Base-by-base conservation (phyloP, 2,113 vertebrate species). In the Tylochromis polylepis region DNA sequence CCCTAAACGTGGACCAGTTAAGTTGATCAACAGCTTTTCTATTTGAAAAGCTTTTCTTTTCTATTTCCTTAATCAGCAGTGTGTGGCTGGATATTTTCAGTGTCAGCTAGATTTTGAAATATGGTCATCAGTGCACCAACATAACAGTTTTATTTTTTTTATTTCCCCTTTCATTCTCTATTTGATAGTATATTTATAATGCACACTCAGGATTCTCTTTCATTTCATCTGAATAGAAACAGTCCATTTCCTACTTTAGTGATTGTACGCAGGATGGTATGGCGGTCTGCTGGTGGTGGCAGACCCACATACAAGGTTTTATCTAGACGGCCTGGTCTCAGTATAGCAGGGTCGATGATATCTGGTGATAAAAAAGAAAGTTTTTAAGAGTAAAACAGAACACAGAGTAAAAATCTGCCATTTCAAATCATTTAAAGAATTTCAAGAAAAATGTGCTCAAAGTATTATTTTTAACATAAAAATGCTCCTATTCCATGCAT, bases 251-350 rank as follows among this genome's bases (percentile, higher is more conserved):
- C 6, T 84, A 99, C 98, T 96, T 97, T 98, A 22, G 99, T 99
- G 67, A 99, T 97, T 2, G 98, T 99, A 84, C 97, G 95, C 75
- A 99, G 95, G 91, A 99, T 99, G 91, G 97, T 97, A 2, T 97
- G 95, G 16, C 99, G 96, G 92, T 99, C 98, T 22, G 89, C 89
- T n/a, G 98, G 94, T 11, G 97, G 97, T 0, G 99, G 99, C 83
- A 99, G 96, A 56, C 98, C 98, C 79, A 99, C 98, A 5, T 98
- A 99, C 14, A 99, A 95, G 1, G 97, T 99, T 93, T 98, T 99
- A 92, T 99, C 98, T 20, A 99, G 94, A 14, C 99, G 98, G 0
- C 99, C 99, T 0, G 98, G 99, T 49, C 98, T 97, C 72, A 99
- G 95, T 41, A 99, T 93, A 9, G 98, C 99, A 11, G 97, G 98